phyloP scores from a whole-genome alignment of 2,888 invertebrate genomes.

The Scaptomyza caliginosa region DNA sequence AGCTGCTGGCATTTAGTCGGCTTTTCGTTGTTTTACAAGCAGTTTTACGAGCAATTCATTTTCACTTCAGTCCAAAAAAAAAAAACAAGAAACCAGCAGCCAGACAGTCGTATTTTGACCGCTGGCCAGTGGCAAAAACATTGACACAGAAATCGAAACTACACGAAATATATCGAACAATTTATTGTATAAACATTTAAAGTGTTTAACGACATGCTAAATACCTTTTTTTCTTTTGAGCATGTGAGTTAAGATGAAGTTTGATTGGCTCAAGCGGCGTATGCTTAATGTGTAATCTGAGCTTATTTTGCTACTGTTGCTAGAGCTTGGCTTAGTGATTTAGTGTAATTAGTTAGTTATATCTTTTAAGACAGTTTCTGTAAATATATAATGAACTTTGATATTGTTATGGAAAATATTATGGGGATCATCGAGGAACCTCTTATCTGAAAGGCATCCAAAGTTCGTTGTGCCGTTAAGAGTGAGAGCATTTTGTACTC shows the following conservation, averaged over 20 bases:
- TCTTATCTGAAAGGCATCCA: conserved; percentile 20
- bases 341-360: neutral
- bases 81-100: conserved; percentile 64
- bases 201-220: conserved; percentile 26
- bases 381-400: neutral
- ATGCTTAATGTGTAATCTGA: conserved; percentile 36
- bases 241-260: neutral
- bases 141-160: conserved; percentile 63
- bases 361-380: neutral
- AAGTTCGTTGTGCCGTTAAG: conserved; percentile 12
- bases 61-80: conserved; percentile 51
- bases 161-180: conserved; percentile 31
- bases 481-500: conserved; percentile 10
- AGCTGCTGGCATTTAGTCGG: conserved; percentile 22
- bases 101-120: conserved; percentile 35
- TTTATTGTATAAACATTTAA: conserved; percentile 36
- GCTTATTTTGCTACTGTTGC: conserved; percentile 2
- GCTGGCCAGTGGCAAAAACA: conserved; percentile 69
- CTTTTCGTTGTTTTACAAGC: conserved; percentile 69
- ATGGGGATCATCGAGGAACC: neutral
- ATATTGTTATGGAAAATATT: neutral
- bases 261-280: conserved; percentile 23
- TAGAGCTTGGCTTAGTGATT: neutral
- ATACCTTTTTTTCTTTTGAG: neutral
- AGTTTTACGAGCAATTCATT: conserved; percentile 76